Base-by-base conservation (phyloP, 2,113 vertebrate genomes). In the Delphinapterus leucas region DNA sequence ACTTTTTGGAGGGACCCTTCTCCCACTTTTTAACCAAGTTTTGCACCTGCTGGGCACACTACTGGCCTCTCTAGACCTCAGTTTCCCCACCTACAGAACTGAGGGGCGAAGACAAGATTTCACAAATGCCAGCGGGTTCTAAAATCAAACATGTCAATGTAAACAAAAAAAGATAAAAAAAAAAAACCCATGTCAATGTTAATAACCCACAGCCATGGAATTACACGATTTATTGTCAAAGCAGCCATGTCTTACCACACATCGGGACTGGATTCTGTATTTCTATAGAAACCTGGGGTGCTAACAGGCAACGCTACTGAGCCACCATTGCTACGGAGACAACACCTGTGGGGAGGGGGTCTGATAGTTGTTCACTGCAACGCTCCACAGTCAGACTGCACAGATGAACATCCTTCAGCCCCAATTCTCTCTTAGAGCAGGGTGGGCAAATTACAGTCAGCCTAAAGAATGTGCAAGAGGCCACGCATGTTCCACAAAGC, bases 401-500 rank as follows among this genome's bases (percentile, higher is more conserved):
- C 15, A 18, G 26, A 68, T 12, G 28, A 10, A 81, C 36, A 9
- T 18, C 58, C 70, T 53, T 33, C 33, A 61, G 70, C 6, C 73
- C 38, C 1, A 1, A 4, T 0, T 33, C 49, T 23, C 47, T 55
- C 55, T 31, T 20, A 33, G 10, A 82, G 70, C 44, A 25, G 25
- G 28, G 26, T 36, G 0, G 13, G 65, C 38, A 41, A n/a, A 11
- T 23, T 4, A 25, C 20, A 67, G 71, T 13, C 33, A 25, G 60
- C 21, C 70, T n/a, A 33, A 14, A 25, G 26, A 70, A 25, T 2
- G 3, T 0, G 2, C n/a, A 23, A 11, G 67, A 31, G 68, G 14
- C n/a, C 10, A 1, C 2, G 3, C 0, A 1, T 1, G n/a, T 4
- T 47, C 84, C 49, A 26, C 25, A 8, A 3, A 18, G 31, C 38